Percentiles rank a stretch among this genome's conserved stretches.
phyloP scores from a whole-genome alignment of 1,140 invertebrate genomes.

The Daktulosphaira vitifoliae region DNA sequence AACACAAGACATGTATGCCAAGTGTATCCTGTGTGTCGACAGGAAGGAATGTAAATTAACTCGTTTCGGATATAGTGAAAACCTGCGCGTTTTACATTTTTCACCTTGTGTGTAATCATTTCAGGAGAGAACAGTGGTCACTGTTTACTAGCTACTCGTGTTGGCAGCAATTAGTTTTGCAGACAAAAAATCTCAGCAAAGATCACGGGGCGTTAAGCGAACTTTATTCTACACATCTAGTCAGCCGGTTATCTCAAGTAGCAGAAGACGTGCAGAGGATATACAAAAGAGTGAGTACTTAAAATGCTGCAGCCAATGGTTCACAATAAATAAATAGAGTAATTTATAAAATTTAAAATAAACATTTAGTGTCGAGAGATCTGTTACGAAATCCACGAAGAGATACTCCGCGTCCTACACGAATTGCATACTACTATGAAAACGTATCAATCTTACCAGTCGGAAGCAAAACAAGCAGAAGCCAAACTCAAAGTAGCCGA shows the following conservation, averaged over 20 bases:
- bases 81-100: conserved; percentile 6
- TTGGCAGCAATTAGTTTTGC: conserved; percentile 81
- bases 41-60: conserved; percentile 25
- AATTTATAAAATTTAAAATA: background rate
- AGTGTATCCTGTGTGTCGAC: conserved; percentile 5
- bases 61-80: background rate
- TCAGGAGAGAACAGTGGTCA: conserved; percentile 84
- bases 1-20: conserved; percentile 3
- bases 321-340: too few relatives aligned
- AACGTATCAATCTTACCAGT: conserved; percentile 76
- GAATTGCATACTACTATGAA: conserved; percentile 92
- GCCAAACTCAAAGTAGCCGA: conserved; percentile 75
- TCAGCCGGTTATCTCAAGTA: conserved; percentile 69
- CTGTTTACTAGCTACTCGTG: conserved; percentile 82
- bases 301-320: too few relatives aligned
- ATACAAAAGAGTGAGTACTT: conserved; percentile 68
- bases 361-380: conserved; percentile 76
- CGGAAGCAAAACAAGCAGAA: conserved; percentile 76
- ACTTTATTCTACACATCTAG: conserved; percentile 77
- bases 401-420: conserved; percentile 81
- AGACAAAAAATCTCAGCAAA: conserved; percentile 75
- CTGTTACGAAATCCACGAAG: conserved; percentile 86
- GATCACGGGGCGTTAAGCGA: conserved; percentile 82
- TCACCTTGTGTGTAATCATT: conserved; percentile 37
- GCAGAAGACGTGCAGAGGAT: conserved; percentile 84